Evolutionary conservation across 2,113 vertebrate genomes (phyloP), one percentile per base, ranked within the genome.

Genomic region (Pampusana beccarii): DNA sequence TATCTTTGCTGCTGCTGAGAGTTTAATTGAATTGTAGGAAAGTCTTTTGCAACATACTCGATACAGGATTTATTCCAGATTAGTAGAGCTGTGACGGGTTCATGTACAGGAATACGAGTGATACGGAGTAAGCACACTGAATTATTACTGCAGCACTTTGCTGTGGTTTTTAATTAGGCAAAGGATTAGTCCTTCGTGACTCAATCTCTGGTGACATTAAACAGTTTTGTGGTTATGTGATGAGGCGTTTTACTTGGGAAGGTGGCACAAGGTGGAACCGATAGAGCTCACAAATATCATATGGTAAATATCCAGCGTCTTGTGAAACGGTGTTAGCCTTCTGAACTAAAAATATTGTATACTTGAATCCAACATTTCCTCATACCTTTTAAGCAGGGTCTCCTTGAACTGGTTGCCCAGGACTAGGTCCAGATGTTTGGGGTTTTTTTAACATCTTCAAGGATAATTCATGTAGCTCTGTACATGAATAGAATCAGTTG

Each of bases 151-250:
- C 61, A 70, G 34, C 29, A 1, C 26, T 36, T 69, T 24, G 50
- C 15, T 14, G 1, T 2, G 19, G 8, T 57, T 20, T 85, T 56
- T 67, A 51, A 28, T 18, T 8, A 58, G 21, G 17, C 19, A 19
- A 2, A 40, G 70, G 33, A 28, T 16, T 46, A 20, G 62, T 16
- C 18, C 51, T 58, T 40, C 15, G 1, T 70, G 48, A 64, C 34
- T 24, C 4, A 0, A 1, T 31, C 67, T 36, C 57, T 34, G 23
- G 26, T 65, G 74, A 29, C 23, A 42, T 9, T 70, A 5, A 67
- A 33, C 38, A 46, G 21, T 20, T 31, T 86, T 0, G 0, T 91
- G 66, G 16, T n/a, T 65, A 2, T 40, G 5, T 19, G 28, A 6
- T 5, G 36, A 72, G 25, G 15, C 7, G 3, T 61, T 93, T 50